phyloP scores from a whole-genome alignment of 1,140 invertebrate species.

The Pomacea maculata region DNA sequence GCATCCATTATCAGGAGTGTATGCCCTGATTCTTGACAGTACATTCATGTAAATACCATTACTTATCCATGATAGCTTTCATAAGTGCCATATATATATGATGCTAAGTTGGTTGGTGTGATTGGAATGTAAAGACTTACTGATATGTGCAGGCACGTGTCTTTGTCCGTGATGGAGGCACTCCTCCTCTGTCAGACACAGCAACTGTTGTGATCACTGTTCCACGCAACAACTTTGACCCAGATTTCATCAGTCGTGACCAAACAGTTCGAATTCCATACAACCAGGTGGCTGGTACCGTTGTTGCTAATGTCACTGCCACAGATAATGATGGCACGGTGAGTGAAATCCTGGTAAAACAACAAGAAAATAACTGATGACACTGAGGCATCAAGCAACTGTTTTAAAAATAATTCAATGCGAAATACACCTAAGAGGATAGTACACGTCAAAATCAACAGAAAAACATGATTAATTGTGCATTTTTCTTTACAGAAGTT shows the following conservation, averaged over 20 bases:
- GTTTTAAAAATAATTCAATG: not conserved
- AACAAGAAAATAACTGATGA: too few relatives aligned
- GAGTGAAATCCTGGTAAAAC: slow-evolving; percentile 19
- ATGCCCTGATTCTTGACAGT: too few relatives aligned
- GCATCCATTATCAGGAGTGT: too few relatives aligned
- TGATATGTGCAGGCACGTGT: slow-evolving; percentile 42
- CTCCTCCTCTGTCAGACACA: slow-evolving; percentile 39
- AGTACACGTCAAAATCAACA: too few relatives aligned
- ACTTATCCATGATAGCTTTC: not conserved
- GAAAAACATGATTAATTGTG: too few relatives aligned
- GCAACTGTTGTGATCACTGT: slow-evolving; percentile 48
- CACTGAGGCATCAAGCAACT: too few relatives aligned
- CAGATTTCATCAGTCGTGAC: slow-evolving; percentile 72
- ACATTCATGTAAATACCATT: too few relatives aligned
- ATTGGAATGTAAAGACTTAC: not conserved
- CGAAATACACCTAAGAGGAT: too few relatives aligned
- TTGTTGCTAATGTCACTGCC: slow-evolving; percentile 46
- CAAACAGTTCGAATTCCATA: slow-evolving; percentile 32
- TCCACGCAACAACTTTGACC: slow-evolving; percentile 65
- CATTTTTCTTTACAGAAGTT: too few relatives aligned
- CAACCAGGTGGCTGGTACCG: slow-evolving; percentile 31
- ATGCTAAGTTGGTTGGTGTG: not conserved
- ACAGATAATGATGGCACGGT: slow-evolving; percentile 50
- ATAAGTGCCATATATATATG: not conserved
- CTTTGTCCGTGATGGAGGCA: slow-evolving; percentile 47